Conservation (phyloP, 1,140 invertebrate species). For the Sarcophaga peregrina region DNA sequence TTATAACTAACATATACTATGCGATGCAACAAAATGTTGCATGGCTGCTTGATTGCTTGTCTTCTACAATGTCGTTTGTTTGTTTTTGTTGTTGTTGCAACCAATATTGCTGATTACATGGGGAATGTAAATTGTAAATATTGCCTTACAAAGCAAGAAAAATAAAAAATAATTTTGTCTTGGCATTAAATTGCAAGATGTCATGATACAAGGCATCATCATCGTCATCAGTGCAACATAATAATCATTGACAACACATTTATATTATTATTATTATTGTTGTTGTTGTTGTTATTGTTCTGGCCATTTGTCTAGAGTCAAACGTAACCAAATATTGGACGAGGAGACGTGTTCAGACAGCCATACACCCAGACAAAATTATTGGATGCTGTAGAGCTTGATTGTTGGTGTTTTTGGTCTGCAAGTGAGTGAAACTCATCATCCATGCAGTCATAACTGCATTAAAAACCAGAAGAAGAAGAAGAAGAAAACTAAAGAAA, state of each 20-base stretch:
- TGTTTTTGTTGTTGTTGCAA: background rate
- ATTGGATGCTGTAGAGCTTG: background rate
- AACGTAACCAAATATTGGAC: background rate
- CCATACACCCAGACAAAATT: background rate
- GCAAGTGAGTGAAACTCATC: slow-evolving; percentile 18
- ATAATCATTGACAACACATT: slow-evolving; percentile 17
- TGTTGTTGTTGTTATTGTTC: background rate
- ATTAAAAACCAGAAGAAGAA: slow-evolving; percentile 1
- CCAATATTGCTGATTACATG: background rate
- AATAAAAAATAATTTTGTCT: background rate
- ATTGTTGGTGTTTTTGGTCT: too few relatives aligned
- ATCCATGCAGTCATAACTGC: background rate
- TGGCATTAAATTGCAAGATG: slow-evolving; percentile 21
- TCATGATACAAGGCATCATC: slow-evolving; percentile 18
- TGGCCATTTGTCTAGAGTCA: background rate
- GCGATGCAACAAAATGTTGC: background rate
- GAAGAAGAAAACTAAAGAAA: background rate
- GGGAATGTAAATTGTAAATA: background rate
- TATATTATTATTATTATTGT: background rate
- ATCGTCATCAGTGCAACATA: background rate
- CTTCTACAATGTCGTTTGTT: background rate
- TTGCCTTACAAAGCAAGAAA: too few relatives aligned
- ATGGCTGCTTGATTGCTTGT: background rate
- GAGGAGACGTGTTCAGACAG: background rate
- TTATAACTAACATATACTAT: background rate